Base-by-base conservation (phyloP, 2,797 vertebrate species). In the Rhincodon typus region DNA sequence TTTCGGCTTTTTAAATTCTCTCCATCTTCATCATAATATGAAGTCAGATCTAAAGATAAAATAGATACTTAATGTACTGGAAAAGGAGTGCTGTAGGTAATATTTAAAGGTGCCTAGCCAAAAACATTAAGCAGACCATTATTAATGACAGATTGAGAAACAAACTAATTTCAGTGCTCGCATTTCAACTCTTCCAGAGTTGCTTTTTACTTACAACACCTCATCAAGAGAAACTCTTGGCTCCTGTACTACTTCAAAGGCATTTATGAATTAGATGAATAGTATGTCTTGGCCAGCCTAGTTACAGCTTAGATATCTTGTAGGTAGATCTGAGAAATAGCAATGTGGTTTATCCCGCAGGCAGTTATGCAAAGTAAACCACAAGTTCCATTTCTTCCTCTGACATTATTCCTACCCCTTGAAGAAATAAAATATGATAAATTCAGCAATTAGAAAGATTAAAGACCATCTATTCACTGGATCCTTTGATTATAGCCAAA, bases 21-120 rank as follows among this genome's bases (percentile, higher is more conserved):
- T 34, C 70, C 94, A 77, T n/a, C 70, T 95, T 95, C 69, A 95
- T 74, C 70, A 95, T 34, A 95, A 77, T 93, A 93, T 21, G 90
- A 93, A 67, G 66, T 21, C 90, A 17, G n/a, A 42, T 38, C n/a
- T 93, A 69, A 69, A 69, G 90, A 93, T 38, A 21, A 23, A 91
- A 91, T 66, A n/a, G 7, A 2, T 34, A 88, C 21, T 91, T 66
- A 91, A 38, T 42, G 2, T 10, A 3, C 25, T 93, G 90, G 66
- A 67, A 42, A 8, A 93, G 42, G 1, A 10, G 38, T 69, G 10
- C 42, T 69, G 34, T 57, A 91, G 34, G 62, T 19, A 67, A n/a
- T 67, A 19, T n/a, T 38, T 46, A 46, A 93, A 42, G 90, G 66
- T 42, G 66, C n/a, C n/a, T 38, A 12, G 38, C 13, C 62, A 69